Percentiles rank a stretch among this genome's conserved stretches.
Conservation (phyloP, 2,888 invertebrate species). For the Dermolepida albohirtum region DNA sequence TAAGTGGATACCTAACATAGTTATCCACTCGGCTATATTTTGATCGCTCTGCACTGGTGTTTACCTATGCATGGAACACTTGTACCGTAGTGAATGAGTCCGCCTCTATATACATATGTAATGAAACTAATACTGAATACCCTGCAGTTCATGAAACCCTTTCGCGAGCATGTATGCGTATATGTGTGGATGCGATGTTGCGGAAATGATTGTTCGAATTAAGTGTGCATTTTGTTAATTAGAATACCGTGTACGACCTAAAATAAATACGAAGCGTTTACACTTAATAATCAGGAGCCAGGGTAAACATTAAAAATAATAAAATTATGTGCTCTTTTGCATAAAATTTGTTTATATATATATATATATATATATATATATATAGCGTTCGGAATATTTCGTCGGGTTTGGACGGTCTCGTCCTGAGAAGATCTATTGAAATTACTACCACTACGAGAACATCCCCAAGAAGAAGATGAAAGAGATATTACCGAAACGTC, state of each 20-base stretch:
- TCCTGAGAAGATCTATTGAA: too few species aligned
- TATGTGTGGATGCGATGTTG: slow-evolving; percentile 8
- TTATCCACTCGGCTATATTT: slow-evolving; percentile 54
- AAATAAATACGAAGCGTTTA: slow-evolving; percentile 1
- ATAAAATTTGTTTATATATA: too few species aligned
- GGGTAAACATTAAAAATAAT: too few species aligned
- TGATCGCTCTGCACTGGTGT: slow-evolving; percentile 50
- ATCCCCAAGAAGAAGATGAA: too few species aligned
- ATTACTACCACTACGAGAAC: too few species aligned
- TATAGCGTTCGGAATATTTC: too few species aligned
- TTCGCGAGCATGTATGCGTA: neutral
- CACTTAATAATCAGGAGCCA: too few species aligned
- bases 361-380: too few species aligned
- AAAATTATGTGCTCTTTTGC: too few species aligned
- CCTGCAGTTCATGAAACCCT: too few species aligned
- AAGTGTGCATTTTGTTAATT: slow-evolving; percentile 38
- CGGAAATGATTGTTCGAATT: slow-evolving; percentile 32
- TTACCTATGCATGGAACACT: slow-evolving; percentile 42
- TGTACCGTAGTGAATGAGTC: neutral
- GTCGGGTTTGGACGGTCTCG: too few species aligned
- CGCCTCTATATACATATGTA: neutral
- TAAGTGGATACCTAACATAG: slow-evolving; percentile 55
- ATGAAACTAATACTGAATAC: slow-evolving; percentile 11
- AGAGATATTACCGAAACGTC: too few species aligned
- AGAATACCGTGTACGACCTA: slow-evolving; percentile 18